phyloP scores from a whole-genome alignment of 2,113 vertebrate species.

The Dicentrarchus labrax region DNA sequence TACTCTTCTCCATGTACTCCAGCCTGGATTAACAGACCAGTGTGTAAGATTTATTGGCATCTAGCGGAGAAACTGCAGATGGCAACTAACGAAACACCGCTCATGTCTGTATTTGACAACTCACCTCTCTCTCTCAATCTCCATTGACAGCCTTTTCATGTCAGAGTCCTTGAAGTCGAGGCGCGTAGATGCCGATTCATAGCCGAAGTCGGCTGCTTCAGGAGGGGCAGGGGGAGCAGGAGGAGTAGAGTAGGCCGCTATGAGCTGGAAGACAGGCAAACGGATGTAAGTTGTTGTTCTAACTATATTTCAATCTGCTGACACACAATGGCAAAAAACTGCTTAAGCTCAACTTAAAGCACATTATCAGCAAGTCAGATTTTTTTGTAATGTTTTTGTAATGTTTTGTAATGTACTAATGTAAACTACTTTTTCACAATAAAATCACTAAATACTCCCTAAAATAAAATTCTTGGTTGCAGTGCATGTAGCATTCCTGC shows the following conservation, averaged over 20 bases:
- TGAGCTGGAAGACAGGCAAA: conserved; percentile 71
- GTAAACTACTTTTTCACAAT: no score
- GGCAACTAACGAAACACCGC: no score
- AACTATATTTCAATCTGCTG: neutral
- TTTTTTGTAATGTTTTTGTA: no score
- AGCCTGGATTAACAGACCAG: conserved; percentile 75
- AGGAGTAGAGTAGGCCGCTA: conserved; percentile 84
- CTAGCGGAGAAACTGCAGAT: no score
- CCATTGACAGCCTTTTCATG: conserved; percentile 94
- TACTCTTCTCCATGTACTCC: conserved; percentile 95
- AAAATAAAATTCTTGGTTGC: no score
- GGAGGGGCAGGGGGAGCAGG: conserved; percentile 68
- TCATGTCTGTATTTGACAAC: neutral
- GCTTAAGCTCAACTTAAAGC: neutral
- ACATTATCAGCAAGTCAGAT: neutral
- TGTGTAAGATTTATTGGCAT: no score
- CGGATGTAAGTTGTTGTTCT: neutral
- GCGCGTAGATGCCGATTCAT: conserved; percentile 83
- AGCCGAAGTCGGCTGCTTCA: conserved; percentile 80
- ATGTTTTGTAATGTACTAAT: no score
- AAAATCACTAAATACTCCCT: no score
- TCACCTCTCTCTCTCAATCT: conserved; percentile 93
- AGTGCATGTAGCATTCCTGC: no score
- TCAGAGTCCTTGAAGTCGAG: conserved; percentile 92
- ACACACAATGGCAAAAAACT: neutral